A percentile compares a stretch with the other conserved stretches of the same genome.
phyloP scores from a whole-genome alignment of 1,140 invertebrate genomes.

The Pogonus chalceus region DNA sequence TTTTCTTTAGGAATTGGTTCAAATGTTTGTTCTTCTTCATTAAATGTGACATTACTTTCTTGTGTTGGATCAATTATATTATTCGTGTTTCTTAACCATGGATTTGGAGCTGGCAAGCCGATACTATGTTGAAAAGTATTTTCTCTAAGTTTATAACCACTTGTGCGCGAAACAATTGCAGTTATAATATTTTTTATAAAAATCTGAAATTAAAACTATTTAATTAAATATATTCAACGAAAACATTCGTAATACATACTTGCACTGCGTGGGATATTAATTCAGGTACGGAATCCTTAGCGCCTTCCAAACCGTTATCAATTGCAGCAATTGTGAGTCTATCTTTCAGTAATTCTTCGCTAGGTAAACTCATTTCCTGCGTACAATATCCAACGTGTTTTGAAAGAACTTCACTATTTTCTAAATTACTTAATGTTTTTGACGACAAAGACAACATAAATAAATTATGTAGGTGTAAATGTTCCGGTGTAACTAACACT shows the following conservation, averaged over 20 bases:
- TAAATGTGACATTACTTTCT: constrained; percentile 24
- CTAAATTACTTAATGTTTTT: not conserved
- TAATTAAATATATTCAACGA: not conserved
- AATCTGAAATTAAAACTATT: constrained; percentile 19
- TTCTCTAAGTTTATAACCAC: constrained; percentile 44
- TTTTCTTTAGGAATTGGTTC: constrained; percentile 22
- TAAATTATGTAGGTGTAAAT: not conserved
- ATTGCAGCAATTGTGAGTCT: not conserved
- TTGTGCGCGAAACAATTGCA: constrained; percentile 39
- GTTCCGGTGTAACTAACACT: not conserved
- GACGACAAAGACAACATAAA: not conserved
- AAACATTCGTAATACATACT: not conserved
- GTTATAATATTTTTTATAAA: constrained; percentile 46
- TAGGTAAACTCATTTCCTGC: not conserved
- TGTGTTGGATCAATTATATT: constrained; percentile 27
- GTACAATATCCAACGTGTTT: not conserved
- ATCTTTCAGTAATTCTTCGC: not conserved
- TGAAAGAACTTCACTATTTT: not conserved
- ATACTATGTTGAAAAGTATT: constrained; percentile 40
- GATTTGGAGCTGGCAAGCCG: constrained; percentile 43
- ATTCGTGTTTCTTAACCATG: constrained; percentile 41
- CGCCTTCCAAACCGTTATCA: not conserved
- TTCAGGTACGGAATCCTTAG: not conserved
- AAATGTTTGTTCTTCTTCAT: constrained; percentile 25
- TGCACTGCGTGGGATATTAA: not conserved